phyloP scores from a whole-genome alignment of 2,113 vertebrate genomes.

The Epinephelus cyanopodus region DNA sequence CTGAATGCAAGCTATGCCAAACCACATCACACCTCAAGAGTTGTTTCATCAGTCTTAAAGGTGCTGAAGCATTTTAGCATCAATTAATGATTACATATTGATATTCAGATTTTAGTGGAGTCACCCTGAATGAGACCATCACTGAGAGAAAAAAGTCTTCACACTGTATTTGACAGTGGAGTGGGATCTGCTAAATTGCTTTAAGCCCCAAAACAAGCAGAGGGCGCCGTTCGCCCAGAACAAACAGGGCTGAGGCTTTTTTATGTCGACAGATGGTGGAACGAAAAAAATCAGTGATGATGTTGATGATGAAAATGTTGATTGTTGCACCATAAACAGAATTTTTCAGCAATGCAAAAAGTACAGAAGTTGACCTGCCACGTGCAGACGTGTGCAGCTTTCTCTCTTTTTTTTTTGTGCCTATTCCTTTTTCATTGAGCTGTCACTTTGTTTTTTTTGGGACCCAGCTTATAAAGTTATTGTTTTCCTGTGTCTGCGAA shows the following conservation, averaged over 20 bases:
- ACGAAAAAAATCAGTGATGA: neutral
- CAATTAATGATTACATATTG: neutral
- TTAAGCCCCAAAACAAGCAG: constrained; percentile 14
- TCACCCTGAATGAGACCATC: neutral
- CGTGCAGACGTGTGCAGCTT: too few species aligned
- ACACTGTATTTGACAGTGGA: constrained; percentile 1
- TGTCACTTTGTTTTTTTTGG: neutral
- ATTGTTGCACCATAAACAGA: neutral
- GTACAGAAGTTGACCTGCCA: constrained; percentile 20
- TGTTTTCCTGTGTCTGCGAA: neutral
- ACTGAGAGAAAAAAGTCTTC: neutral
- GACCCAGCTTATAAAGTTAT: constrained; percentile 9
- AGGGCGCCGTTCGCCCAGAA: constrained; percentile 23
- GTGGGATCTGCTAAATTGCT: neutral
- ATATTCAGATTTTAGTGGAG: neutral
- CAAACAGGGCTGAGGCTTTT: neutral
- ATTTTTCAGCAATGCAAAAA: constrained; percentile 30
- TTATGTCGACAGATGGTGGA: neutral
- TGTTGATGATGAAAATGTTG: constrained; percentile 21
- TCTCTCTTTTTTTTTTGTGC: constrained; percentile 9
- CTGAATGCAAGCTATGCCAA: constrained; percentile 47
- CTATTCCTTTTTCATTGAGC: constrained; percentile 3
- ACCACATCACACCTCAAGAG: constrained; percentile 42
- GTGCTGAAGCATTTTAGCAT: constrained; percentile 35
- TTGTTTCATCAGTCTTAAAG: neutral